Evolutionary conservation across 2,888 invertebrate species (phyloP).

Genomic region (Nemotelus pantherinus): DNA sequence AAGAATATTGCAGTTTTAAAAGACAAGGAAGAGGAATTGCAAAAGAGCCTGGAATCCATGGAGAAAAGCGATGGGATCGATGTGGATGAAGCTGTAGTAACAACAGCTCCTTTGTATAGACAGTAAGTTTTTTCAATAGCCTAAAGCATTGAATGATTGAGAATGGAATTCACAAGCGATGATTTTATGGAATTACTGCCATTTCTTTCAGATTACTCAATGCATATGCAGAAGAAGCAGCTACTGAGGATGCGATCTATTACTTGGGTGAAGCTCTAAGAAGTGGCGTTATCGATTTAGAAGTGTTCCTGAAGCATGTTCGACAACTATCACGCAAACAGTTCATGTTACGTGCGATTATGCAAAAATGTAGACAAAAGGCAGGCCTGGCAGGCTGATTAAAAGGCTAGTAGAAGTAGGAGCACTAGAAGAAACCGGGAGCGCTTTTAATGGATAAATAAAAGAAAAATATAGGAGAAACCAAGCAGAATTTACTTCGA

Average conservation of each 20-base stretch:
- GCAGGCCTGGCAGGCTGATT: conserved; percentile 81
- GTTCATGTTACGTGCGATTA: conserved; percentile 93
- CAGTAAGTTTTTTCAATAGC: conserved; percentile 71
- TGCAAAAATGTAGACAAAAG: conserved; percentile 96
- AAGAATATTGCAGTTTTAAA: conserved; percentile 83
- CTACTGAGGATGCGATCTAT: conserved; percentile 97
- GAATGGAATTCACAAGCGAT: background rate
- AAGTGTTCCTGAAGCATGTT: conserved; percentile 96
- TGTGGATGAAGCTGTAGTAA: conserved; percentile 96
- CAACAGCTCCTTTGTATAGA: conserved; percentile 94
- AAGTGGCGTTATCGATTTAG: conserved; percentile 91
- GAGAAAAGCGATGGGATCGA: conserved; percentile 84
- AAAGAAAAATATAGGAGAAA: background rate
- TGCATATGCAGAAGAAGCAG: conserved; percentile 97
- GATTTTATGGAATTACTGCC: too few species aligned
- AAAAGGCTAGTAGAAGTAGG: background rate
- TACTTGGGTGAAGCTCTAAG: conserved; percentile 95
- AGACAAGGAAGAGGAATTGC: conserved; percentile 88
- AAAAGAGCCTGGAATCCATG: conserved; percentile 79
- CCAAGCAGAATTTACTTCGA: background rate
- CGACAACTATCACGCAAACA: conserved; percentile 94
- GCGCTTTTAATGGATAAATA: too few species aligned
- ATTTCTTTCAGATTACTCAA: conserved; percentile 76
- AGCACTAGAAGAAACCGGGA: background rate
- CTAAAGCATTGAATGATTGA: background rate